Base-by-base conservation (phyloP, 2,888 invertebrate species). In the Furcula furcula region DNA sequence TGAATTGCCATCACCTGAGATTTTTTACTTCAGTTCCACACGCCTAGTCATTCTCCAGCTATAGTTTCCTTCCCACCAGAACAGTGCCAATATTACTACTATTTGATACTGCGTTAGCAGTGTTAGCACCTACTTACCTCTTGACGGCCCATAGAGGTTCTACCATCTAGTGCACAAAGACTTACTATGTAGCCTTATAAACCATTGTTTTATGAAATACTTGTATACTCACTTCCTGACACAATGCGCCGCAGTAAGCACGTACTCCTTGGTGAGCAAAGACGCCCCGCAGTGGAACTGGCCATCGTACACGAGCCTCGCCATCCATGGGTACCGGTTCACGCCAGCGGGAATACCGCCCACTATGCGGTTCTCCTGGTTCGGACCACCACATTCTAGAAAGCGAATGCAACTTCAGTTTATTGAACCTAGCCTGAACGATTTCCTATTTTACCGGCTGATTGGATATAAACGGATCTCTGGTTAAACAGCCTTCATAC, bases 221-320 rank as follows among this genome's bases (percentile, higher is more conserved):
- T n/a, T n/a, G 23, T n/a, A 1, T 7, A 74, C 86, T 73, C 80
- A 94, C 94, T 93, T 93, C 73, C 93, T 89, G 34, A 96, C 93
- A 70, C 96, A 96, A 85, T 96, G 96, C 2, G 96, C 96, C 0
- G 96, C 96, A 0, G 96, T 96, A 34, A 97, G 88, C 37, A 96
- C 95, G 71, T 95, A 95, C 77, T 95, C 94, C 70, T 93, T 93
- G 34, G 94, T 95, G 26, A 97, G 88, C 15, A 96, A 88, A 2
- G 95, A 95, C 12, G 94, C 96, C 0, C 96, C 96, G 65, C 96
- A 97, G 72, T 96, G 96, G 82, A 96, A 96, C 76, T 94, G 94
- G 0, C 96, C 95, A 65, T 96, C 95, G 74, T 96, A 96, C 7
- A 96, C 94, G 34, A 97, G 90, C 55, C 96, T 90, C 2, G 95